phyloP scores from a whole-genome alignment of 2,797 vertebrate genomes.

The Emys orbicularis region DNA sequence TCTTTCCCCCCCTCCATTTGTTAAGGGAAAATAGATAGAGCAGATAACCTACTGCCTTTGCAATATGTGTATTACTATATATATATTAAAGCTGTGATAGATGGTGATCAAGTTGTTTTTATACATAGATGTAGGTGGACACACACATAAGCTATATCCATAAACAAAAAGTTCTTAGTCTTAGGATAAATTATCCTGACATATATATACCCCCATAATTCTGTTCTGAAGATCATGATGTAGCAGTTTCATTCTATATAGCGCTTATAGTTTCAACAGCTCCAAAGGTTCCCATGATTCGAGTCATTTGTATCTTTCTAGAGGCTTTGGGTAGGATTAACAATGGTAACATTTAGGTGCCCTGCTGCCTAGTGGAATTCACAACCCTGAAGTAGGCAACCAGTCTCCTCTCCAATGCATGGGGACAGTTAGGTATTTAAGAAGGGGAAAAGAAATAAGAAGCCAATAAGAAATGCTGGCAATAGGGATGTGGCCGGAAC shows the following conservation, averaged over 20 bases:
- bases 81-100: background rate
- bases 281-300: conserved; percentile 4
- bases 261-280: conserved; percentile 11
- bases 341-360: background rate
- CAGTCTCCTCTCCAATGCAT: background rate
- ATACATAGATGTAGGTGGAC: background rate
- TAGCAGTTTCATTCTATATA: conserved; percentile 26
- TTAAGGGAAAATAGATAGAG: background rate
- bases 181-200: background rate
- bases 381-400: background rate
- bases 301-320: conserved; percentile 27
- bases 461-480: background rate
- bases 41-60: background rate
- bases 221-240: background rate
- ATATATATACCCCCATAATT: background rate
- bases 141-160: background rate
- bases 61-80: background rate
- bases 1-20: background rate
- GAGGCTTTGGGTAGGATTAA: background rate
- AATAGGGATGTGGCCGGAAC: background rate
- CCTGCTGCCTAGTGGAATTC: background rate
- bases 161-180: background rate
- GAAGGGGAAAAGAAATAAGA: too few relatives aligned
- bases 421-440: background rate
- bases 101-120: background rate